Evolutionary conservation across 2,113 vertebrate species (phyloP).

Genomic region (Rynchops niger): DNA sequence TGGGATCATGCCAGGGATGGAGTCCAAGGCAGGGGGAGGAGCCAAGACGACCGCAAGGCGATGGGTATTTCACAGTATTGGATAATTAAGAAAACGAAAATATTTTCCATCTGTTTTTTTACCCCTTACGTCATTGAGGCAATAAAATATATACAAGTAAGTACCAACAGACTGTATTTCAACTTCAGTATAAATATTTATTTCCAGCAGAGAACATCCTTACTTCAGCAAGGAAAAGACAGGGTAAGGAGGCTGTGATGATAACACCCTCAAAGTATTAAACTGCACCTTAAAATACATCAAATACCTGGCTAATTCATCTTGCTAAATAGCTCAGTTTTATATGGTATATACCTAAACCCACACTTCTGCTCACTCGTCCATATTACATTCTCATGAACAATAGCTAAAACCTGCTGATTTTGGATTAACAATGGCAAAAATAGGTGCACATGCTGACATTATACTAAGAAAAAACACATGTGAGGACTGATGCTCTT

Average conservation of each 20-base stretch:
- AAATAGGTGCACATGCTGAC: neutral
- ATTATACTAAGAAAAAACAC: neutral
- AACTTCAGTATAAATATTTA: neutral
- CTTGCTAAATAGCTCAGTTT: neutral
- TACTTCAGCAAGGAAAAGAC: neutral
- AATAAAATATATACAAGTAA: conserved; percentile 30
- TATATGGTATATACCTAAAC: neutral
- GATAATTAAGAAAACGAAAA: conserved; percentile 46
- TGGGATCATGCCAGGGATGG: conserved; percentile 26
- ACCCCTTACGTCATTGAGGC: neutral
- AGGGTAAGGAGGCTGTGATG: neutral
- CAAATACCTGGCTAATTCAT: neutral
- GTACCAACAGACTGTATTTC: neutral
- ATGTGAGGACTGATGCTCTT: neutral
- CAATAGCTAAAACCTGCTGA: neutral
- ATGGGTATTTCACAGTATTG: neutral
- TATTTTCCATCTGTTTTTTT: conserved; percentile 46
- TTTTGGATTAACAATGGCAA: neutral
- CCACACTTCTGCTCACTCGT: neutral
- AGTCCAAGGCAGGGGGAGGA: conserved; percentile 20
- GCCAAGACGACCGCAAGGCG: neutral
- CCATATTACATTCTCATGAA: neutral
- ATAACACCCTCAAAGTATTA: neutral
- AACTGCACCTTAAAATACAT: neutral
- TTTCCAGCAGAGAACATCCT: conserved; percentile 6